These are phyloP conservation scores for Heliothis peltigera DNA, from an alignment of 2,888 invertebrate genomes.

Conservation along the genomic window DNA sequence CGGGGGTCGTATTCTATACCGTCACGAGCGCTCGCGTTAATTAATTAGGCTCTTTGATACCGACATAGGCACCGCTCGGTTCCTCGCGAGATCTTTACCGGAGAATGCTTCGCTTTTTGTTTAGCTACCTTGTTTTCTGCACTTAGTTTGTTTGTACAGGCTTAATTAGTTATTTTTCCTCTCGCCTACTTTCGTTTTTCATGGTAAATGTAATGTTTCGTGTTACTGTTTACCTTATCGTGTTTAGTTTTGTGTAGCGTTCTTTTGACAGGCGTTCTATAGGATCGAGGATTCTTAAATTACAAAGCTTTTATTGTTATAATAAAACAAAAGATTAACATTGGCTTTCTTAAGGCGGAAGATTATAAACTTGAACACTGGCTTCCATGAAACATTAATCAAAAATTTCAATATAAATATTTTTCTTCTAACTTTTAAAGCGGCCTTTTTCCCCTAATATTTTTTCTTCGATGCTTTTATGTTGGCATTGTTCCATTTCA, in stretches of 20 bases:
- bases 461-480: slow-evolving; percentile 54
- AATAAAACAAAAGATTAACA: background rate
- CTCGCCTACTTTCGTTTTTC: slow-evolving; percentile 18
- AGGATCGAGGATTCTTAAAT: too few relatives aligned
- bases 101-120: slow-evolving; percentile 69
- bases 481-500: slow-evolving; percentile 58
- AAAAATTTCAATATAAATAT: slow-evolving; percentile 40
- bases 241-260: background rate
- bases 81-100: slow-evolving; percentile 60
- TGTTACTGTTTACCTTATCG: background rate
- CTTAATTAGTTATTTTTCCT: slow-evolving; percentile 46
- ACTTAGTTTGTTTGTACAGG: slow-evolving; percentile 49
- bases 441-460: slow-evolving; percentile 30
- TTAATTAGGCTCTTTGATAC: slow-evolving; percentile 81
- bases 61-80: slow-evolving; percentile 57
- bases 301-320: background rate
- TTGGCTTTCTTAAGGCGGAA: slow-evolving; percentile 21
- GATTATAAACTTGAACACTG: slow-evolving; percentile 16
- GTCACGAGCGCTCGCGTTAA: slow-evolving; percentile 76
- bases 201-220: slow-evolving; percentile 19
- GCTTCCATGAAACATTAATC: slow-evolving; percentile 40
- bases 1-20: slow-evolving; percentile 69
- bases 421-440: slow-evolving; percentile 19
- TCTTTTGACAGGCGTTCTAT: background rate
- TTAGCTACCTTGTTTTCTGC: slow-evolving; percentile 59